Conservation (phyloP, 2,888 invertebrate genomes). For the Chironomus tentans region DNA sequence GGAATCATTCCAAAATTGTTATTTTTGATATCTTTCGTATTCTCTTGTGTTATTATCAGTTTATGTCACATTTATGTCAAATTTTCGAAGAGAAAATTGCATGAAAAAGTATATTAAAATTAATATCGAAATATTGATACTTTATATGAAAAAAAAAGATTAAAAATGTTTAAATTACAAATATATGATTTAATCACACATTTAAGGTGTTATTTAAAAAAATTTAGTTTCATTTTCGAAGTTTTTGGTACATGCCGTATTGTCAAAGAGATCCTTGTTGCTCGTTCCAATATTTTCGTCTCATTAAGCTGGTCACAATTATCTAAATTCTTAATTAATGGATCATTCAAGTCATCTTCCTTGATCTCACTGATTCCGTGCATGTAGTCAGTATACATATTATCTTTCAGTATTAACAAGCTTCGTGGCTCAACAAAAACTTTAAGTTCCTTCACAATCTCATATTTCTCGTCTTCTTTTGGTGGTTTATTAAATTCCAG, state of each 20-base stretch:
- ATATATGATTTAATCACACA: slow-evolving; percentile 14
- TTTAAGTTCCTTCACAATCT: slow-evolving; percentile 43
- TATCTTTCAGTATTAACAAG: slow-evolving; percentile 72
- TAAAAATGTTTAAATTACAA: neutral
- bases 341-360: slow-evolving; percentile 53
- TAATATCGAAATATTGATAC: neutral
- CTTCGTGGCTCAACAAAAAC: slow-evolving; percentile 81
- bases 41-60: neutral
- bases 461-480: slow-evolving; percentile 38
- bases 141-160: neutral
- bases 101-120: neutral
- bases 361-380: slow-evolving; percentile 73
- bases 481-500: slow-evolving; percentile 66
- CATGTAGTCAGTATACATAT: slow-evolving; percentile 72
- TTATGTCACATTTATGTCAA: neutral
- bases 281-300: slow-evolving; percentile 45
- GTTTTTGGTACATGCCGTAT: slow-evolving; percentile 90
- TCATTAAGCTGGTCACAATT: slow-evolving; percentile 32
- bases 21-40: too few species aligned
- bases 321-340: slow-evolving; percentile 52
- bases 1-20: too few species aligned
- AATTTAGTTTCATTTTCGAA: slow-evolving; percentile 60
- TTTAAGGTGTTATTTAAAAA: slow-evolving; percentile 40
- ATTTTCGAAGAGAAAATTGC: neutral
- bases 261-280: slow-evolving; percentile 80